These are phyloP conservation scores for Andrena minutula DNA, from an alignment of 2,888 invertebrate species.

Conservation along the genomic window DNA sequence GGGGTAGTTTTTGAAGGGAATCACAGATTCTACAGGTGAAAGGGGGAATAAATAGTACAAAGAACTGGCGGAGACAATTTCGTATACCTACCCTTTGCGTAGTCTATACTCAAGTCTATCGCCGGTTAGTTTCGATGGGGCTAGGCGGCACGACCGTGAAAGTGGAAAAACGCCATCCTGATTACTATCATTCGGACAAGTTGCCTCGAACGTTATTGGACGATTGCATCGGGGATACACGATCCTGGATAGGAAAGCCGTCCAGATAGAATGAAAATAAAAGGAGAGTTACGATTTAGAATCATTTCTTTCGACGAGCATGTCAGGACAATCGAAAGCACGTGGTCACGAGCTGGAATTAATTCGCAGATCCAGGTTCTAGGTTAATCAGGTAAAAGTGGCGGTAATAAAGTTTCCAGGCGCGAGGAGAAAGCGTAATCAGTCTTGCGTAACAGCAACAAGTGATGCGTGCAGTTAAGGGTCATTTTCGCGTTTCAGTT, in stretches of 20 bases:
- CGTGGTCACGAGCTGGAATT: background rate
- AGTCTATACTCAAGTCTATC: background rate
- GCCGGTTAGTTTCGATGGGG: background rate
- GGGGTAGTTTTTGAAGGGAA: too few relatives aligned
- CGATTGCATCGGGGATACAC: background rate
- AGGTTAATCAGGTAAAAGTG: slow-evolving; percentile 15
- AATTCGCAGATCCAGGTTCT: background rate
- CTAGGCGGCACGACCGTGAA: slow-evolving; percentile 2
- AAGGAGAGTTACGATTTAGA: slow-evolving; percentile 2
- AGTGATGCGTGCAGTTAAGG: slow-evolving; percentile 35
- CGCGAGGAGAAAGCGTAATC: slow-evolving; percentile 43
- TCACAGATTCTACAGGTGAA: too few relatives aligned
- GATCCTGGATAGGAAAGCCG: background rate
- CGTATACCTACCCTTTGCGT: background rate
- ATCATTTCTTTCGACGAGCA: background rate
- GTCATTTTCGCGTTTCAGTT: background rate
- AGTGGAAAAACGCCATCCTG: background rate
- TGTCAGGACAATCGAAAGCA: background rate
- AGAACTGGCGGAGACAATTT: background rate
- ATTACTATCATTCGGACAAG: slow-evolving; percentile 8
- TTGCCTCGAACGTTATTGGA: background rate
- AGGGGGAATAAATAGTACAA: too few relatives aligned
- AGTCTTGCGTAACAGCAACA: slow-evolving; percentile 34
- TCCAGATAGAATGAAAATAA: background rate
- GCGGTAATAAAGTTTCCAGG: slow-evolving; percentile 17